Evolutionary conservation across 2,888 invertebrate species (phyloP), one percentile per base, ranked within the genome.

Genomic region (Platypus cylindrus): DNA sequence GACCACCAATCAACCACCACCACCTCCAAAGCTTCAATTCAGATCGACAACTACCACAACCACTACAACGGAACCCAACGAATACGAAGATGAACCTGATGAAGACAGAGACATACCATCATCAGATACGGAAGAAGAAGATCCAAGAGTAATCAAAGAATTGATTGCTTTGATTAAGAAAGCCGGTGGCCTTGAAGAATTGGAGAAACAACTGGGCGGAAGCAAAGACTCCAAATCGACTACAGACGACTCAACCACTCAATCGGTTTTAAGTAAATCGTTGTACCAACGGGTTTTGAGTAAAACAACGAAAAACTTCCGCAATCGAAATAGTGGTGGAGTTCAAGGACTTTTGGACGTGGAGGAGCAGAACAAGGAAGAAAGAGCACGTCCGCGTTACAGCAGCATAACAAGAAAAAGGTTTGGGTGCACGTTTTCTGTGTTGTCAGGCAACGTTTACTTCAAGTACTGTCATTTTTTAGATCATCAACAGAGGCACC

Each of bases 161-260:
- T 63, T 87, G 3, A 78, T 87, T 32, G 79, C 81, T 45, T 67
- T 87, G 2, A 86, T 87, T 45, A 84, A 78, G 56, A 85, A 85
- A 73, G 79, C 84, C 37, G 86, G 82, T 45, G 87, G 89, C 11
- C 73, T 89, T 2, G 87, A 87, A 53, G 81, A 87, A 52, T 57
- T 89, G 11, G 87, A 87, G 57, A 86, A 80, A 51, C 84, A 85
- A 41, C 59, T 86, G 11, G 61, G 42, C 16, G 20, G 34, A 15
- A 32, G 36, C 4, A 45, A 43, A 37, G 39, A 30, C 9, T 17
- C 70, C 60, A 1, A 64, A n/a, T 30, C 34, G 34, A 49, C 49
- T 25, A 45, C 57, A 1, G 53, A 48, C 13, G 55, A 52, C 13
- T 63, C 67, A 5, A 72, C 72, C 0, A 78, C 81, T 0, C 71